phyloP scores from a whole-genome alignment of 2,888 invertebrate species.

The Ochropacha duplaris region DNA sequence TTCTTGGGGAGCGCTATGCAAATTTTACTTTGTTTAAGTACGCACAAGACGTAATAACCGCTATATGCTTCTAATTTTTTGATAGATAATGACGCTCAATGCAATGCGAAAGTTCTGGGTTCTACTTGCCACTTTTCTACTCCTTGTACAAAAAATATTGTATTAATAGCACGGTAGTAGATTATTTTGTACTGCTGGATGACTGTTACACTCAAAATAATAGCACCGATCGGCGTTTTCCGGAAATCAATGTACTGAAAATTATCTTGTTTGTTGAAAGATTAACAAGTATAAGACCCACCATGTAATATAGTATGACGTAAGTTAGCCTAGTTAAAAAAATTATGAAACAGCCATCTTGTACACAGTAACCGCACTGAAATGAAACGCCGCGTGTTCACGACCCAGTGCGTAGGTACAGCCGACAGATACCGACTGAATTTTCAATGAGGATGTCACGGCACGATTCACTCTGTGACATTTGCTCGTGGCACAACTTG shows the following conservation, averaged over 20 bases:
- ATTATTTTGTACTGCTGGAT: no score
- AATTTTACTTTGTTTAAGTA: slow-evolving; percentile 47
- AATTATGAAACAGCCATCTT: background rate
- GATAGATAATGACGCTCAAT: background rate
- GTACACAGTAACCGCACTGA: background rate
- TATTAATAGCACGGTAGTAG: no score
- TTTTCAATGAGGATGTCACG: slow-evolving; percentile 72
- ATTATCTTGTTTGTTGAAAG: no score
- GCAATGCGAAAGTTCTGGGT: no score
- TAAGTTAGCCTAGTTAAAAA: no score
- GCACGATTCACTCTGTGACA: slow-evolving; percentile 67
- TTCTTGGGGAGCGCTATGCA: slow-evolving; percentile 74
- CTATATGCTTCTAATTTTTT: slow-evolving; percentile 15
- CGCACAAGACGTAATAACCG: slow-evolving; percentile 41
- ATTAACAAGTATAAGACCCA: no score
- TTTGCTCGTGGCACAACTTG: slow-evolving; percentile 65
- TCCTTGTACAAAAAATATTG: no score
- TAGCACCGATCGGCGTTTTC: no score
- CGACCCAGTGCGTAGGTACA: slow-evolving; percentile 42
- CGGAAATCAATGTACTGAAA: no score
- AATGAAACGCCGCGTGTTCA: slow-evolving; percentile 22
- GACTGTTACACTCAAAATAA: no score
- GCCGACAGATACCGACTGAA: slow-evolving; percentile 51
- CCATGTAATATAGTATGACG: no score
- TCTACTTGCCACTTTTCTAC: no score